Conservation (phyloP, 2,797 vertebrate genomes). For the Antennarius maculatus region DNA sequence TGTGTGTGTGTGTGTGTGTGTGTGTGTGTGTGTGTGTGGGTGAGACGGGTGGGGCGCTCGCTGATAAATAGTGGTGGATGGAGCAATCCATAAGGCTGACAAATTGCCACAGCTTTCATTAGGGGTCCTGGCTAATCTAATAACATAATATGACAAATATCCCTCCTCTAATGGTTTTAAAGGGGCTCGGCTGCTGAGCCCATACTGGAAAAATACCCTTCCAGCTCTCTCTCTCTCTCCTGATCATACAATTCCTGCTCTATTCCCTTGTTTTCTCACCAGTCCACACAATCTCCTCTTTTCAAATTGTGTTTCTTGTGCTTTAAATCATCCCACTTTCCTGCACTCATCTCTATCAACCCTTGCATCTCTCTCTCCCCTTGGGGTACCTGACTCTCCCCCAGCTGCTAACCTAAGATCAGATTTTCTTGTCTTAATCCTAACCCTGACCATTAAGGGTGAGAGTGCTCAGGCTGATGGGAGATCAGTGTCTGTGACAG, state of each 20-base stretch:
- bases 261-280: slow-evolving; percentile 29
- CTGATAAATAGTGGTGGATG: slow-evolving; percentile 81
- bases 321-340: slow-evolving; percentile 44
- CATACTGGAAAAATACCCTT: slow-evolving; percentile 36
- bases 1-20: slow-evolving; percentile 36
- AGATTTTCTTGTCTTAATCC: slow-evolving; percentile 65
- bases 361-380: slow-evolving; percentile 39
- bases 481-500: slow-evolving; percentile 66
- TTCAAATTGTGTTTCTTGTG: slow-evolving; percentile 29
- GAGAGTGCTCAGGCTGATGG: slow-evolving; percentile 57
- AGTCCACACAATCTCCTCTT: slow-evolving; percentile 16
- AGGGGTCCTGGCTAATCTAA: slow-evolving; percentile 84
- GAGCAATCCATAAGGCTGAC: slow-evolving; percentile 83
- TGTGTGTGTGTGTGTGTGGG: slow-evolving; percentile 5
- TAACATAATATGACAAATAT: slow-evolving; percentile 87
- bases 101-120: slow-evolving; percentile 85
- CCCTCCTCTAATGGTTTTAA: slow-evolving; percentile 82
- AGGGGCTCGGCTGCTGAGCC: slow-evolving; percentile 67
- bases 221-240: slow-evolving; percentile 45
- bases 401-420: slow-evolving; percentile 53
- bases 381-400: slow-evolving; percentile 38
- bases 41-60: slow-evolving; percentile 59
- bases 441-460: slow-evolving; percentile 67
- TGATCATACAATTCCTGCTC: slow-evolving; percentile 46
- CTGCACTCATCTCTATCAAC: slow-evolving; percentile 46